phyloP scores from a whole-genome alignment of 2,888 invertebrate genomes.

The Ramazzottius varieornatus region DNA sequence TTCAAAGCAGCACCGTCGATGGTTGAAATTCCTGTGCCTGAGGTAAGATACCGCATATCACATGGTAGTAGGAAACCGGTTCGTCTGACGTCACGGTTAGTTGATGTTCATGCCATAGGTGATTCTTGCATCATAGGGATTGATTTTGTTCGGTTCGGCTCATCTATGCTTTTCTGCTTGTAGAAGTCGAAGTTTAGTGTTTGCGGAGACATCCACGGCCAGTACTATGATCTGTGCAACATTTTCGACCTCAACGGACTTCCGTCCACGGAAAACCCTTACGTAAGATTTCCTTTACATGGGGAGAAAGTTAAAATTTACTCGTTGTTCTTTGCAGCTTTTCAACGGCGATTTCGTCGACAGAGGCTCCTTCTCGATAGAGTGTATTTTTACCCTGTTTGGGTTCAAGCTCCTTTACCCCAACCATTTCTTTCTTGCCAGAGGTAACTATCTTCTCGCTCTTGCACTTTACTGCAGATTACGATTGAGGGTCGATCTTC shows the following conservation, averaged over 20 bases:
- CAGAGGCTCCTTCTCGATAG: constrained; percentile 92
- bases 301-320: not conserved
- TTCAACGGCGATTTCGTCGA: constrained; percentile 99
- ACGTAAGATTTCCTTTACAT: constrained; percentile 35
- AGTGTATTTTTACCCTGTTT: constrained; percentile 89
- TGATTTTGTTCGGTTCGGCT: not conserved
- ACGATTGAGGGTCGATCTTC: no score
- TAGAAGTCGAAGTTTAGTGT: constrained; percentile 70
- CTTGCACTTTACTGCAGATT: not conserved
- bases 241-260: constrained; percentile 88
- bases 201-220: constrained; percentile 95
- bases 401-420: constrained; percentile 87
- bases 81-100: no score
- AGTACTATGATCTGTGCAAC: constrained; percentile 90
- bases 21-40: constrained; percentile 60
- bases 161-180: no score
- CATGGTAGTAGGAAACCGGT: no score
- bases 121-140: not conserved
- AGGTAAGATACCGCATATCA: constrained; percentile 21
- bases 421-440: constrained; percentile 80
- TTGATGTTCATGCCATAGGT: constrained; percentile 1
- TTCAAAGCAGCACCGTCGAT: constrained; percentile 60
- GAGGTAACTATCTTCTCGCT: constrained; percentile 38
- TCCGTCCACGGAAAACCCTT: constrained; percentile 79
- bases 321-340: constrained; percentile 29